phyloP scores from a whole-genome alignment of 2,797 vertebrate genomes.

The Hemibagrus guttatus region DNA sequence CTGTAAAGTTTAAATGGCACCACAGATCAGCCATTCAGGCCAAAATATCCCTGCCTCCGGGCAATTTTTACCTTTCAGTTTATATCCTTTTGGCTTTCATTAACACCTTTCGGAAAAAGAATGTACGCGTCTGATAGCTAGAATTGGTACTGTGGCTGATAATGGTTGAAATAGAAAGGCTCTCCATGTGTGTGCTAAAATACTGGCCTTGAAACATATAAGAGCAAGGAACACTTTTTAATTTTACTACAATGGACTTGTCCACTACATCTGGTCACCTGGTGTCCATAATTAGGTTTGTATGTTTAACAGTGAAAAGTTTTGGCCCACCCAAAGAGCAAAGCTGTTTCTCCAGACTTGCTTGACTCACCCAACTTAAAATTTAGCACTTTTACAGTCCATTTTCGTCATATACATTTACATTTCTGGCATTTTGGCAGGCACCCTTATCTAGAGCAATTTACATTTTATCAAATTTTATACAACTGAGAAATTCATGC shows the following conservation, averaged over 20 bases:
- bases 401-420: neutral
- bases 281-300: neutral
- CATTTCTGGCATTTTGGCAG: no score
- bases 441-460: no score
- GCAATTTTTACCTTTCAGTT: conserved; percentile 32
- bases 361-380: neutral
- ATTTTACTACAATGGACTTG: neutral
- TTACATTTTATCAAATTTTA: no score
- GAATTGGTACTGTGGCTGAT: neutral
- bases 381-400: neutral
- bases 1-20: conserved; percentile 23
- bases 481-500: no score
- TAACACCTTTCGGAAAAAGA: neutral
- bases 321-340: conserved; percentile 4
- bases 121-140: neutral
- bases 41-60: conserved; percentile 29
- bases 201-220: neutral
- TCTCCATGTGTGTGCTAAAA: neutral
- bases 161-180: neutral
- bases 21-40: conserved; percentile 16
- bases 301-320: neutral
- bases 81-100: conserved; percentile 27
- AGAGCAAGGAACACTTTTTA: neutral
- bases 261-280: neutral
- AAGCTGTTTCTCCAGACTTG: conserved; percentile 3